These are phyloP conservation scores for Gymnorhina tibicen DNA, from an alignment of 2,113 vertebrate species.

Conservation along the genomic window DNA sequence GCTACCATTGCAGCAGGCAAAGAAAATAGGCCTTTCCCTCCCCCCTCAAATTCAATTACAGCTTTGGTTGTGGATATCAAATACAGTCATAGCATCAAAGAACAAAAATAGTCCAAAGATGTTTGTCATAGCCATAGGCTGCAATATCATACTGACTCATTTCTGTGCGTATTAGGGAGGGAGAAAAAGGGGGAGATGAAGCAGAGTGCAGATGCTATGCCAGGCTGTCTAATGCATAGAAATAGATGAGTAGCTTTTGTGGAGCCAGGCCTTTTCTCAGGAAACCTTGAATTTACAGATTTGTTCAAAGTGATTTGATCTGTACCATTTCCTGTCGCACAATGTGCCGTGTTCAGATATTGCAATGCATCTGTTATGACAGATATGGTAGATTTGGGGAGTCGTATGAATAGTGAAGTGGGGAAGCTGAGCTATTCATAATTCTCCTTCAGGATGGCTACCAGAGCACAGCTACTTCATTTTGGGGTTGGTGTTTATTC, in stretches of 20 bases:
- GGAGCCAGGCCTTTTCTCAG: background rate
- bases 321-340: background rate
- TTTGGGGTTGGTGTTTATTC: background rate
- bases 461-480: background rate
- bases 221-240: background rate
- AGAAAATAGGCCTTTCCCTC: constrained; percentile 22
- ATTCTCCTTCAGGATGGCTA: background rate
- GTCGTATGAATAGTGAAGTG: background rate
- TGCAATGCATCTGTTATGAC: background rate
- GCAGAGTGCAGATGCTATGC: background rate
- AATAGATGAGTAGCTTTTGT: background rate
- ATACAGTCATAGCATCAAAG: constrained; percentile 8
- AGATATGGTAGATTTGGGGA: background rate
- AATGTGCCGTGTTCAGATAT: background rate
- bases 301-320: constrained; percentile 39
- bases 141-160: constrained; percentile 24
- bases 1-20: background rate
- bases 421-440: background rate
- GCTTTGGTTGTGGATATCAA: constrained; percentile 15
- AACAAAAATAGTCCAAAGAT: background rate
- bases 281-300: constrained; percentile 22
- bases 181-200: background rate
- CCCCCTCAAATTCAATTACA: constrained; percentile 35
- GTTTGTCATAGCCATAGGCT: constrained; percentile 39
- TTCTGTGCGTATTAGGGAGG: background rate